These are phyloP conservation scores for Eueremaeus valkanovi DNA, from an alignment of 2,888 invertebrate species.

Conservation along the genomic window DNA sequence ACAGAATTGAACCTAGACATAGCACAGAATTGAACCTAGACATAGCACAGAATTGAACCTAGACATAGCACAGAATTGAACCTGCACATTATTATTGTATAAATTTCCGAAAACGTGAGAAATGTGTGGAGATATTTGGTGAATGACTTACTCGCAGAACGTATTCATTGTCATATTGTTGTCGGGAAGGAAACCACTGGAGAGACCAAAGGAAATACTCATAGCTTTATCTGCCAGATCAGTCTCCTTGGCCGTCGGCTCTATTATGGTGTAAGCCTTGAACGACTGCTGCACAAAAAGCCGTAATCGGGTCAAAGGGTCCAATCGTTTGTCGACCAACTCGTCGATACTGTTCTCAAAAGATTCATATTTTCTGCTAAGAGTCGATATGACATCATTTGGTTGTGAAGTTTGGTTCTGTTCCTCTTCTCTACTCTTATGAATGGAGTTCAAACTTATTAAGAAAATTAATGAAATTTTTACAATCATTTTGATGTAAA, in stretches of 20 bases:
- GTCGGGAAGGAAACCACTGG: neutral
- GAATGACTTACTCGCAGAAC: neutral
- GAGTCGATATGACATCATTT: neutral
- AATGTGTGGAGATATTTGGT: neutral
- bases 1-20: too few species aligned
- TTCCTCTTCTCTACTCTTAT: too few species aligned
- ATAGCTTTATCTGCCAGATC: neutral
- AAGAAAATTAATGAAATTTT: too few species aligned
- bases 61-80: too few species aligned
- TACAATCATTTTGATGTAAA: too few species aligned
- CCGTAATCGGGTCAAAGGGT: neutral
- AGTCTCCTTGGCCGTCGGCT: neutral
- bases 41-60: too few species aligned
- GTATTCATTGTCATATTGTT: neutral
- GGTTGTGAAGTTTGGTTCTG: too few species aligned
- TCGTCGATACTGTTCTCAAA: neutral
- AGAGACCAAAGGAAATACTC: neutral
- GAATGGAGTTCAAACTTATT: too few species aligned
- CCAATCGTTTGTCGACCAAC: neutral
- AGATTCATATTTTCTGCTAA: neutral
- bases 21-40: too few species aligned
- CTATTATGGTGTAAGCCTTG: neutral
- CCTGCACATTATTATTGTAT: too few species aligned
- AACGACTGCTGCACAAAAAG: neutral
- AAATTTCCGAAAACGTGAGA: too few species aligned